Base-by-base conservation (phyloP, 1,140 invertebrate species). In the Bombus terrestris region DNA sequence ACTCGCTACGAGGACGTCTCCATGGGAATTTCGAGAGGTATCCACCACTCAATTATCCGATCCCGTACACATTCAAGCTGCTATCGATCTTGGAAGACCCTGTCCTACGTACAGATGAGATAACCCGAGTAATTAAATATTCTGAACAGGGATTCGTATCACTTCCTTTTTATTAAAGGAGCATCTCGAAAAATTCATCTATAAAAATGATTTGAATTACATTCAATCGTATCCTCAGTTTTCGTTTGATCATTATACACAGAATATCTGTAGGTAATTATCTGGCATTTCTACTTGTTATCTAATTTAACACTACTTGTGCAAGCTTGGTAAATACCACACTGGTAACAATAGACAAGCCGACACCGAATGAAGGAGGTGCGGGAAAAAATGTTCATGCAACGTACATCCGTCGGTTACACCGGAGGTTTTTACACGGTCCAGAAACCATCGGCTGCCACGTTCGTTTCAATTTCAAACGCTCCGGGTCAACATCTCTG, bases 1-100 rank as follows among this genome's bases (percentile, higher is more conserved):
- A 90, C 86, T 85, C 71, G 72, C 74, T 66, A 87, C 69, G 86
- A 91, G 89, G 78, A 91, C 86, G 87, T 88, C 86, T 91, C 90
- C 84, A 88, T 91, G 90, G 89, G 90, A 91, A 91, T 91, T 91
- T 90, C 89, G 81, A 91, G 87, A 86, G 87, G 89, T 84, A 91
- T 90, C 90, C 81, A 87, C 90, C 84, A 90, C 87, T 91, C 89
- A 88, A 91, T 91, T 91, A 91, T 86, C 81, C 66, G 69, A 77
- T 77, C 81, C 84, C 74, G 80, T 91, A 90, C 69, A 91, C 86
- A 83, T 73, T 86, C 68, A 71, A 90, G 81, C 84, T 90, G 72
- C 81, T 86, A 90, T 88, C 81, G 87, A 90, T 90, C 88, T 78
- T 64, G 10, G 35, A 59, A 74, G 28, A 85, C 77, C 69, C 68